Evolutionary conservation across 35 echinoderm and acorn worm genomes (phyloP).

Genomic region (Ptychodera flava): DNA sequence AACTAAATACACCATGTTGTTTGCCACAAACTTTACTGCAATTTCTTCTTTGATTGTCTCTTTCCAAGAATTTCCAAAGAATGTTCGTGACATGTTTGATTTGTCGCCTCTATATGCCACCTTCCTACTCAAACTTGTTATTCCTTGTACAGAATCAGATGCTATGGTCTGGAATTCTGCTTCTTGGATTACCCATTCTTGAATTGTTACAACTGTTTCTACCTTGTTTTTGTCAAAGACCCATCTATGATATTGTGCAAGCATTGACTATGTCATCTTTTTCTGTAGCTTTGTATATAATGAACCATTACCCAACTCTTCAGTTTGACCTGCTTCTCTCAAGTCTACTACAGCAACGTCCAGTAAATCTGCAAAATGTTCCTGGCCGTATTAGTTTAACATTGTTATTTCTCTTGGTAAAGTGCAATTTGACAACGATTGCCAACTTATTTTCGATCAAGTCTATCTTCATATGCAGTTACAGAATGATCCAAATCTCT

Average conservation of each 20-base stretch:
- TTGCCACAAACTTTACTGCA: conserved; percentile 17
- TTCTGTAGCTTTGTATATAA: conserved; percentile 10
- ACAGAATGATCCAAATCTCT: not conserved
- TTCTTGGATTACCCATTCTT: conserved; percentile 14
- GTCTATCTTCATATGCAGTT: too few species aligned
- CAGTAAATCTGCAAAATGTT: conserved; percentile 1
- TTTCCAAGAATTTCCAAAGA: too few species aligned
- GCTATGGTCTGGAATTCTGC: conserved; percentile 21
- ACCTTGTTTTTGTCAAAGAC: not conserved
- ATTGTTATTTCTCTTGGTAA: too few species aligned
- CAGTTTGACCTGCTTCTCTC: not conserved
- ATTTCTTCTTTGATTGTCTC: too few species aligned
- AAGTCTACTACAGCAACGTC: conserved; percentile 17
- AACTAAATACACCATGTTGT: not conserved
- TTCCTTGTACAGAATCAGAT: conserved; percentile 18
- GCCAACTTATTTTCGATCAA: too few species aligned
- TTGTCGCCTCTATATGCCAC: too few species aligned
- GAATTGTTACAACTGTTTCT: conserved; percentile 32
- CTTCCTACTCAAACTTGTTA: too few species aligned
- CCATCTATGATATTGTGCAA: too few species aligned
- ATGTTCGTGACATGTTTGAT: too few species aligned
- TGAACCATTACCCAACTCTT: not conserved
- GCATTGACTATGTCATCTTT: too few species aligned
- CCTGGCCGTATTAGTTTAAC: conserved; percentile 12
- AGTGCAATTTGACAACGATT: too few species aligned